These are phyloP conservation scores for Parapristionchus giblindavisi DNA, from an alignment of 2,888 invertebrate genomes.

Conservation along the genomic window DNA sequence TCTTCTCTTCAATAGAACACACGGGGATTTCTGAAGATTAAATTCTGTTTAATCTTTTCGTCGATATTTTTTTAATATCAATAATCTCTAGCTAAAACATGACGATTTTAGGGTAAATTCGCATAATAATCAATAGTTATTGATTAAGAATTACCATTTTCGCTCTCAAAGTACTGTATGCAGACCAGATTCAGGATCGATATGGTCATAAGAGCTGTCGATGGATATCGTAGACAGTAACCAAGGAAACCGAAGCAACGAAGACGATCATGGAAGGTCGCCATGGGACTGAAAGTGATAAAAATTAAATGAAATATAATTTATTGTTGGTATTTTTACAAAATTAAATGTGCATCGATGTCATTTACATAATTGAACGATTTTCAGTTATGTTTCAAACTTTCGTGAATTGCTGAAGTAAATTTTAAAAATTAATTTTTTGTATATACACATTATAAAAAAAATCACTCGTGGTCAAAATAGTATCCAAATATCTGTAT, in stretches of 20 bases:
- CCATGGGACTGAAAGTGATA: conserved; percentile 17
- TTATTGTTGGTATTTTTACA: background rate
- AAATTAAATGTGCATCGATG: background rate
- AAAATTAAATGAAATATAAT: background rate
- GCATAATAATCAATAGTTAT: too few relatives aligned
- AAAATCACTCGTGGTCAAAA: conserved; percentile 36
- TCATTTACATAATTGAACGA: background rate
- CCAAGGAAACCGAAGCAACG: conserved; percentile 35
- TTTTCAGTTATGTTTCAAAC: background rate
- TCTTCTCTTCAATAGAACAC: background rate
- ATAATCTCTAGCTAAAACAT: background rate
- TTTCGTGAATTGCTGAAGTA: background rate
- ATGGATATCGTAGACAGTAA: conserved; percentile 22
- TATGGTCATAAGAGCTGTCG: conserved; percentile 11
- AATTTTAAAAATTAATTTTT: too few relatives aligned
- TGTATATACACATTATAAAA: background rate
- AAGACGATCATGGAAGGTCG: conserved; percentile 26
- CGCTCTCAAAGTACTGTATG: conserved; percentile 20
- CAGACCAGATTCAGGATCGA: conserved; percentile 10
- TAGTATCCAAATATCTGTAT: conserved; percentile 35
- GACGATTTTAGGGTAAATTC: too few relatives aligned
- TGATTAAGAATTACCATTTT: background rate
- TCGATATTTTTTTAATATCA: background rate
- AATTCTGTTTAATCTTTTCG: background rate
- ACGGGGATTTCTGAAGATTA: too few relatives aligned